Base-by-base conservation (phyloP, 1,140 invertebrate species). In the Brachionus sp. region DNA sequence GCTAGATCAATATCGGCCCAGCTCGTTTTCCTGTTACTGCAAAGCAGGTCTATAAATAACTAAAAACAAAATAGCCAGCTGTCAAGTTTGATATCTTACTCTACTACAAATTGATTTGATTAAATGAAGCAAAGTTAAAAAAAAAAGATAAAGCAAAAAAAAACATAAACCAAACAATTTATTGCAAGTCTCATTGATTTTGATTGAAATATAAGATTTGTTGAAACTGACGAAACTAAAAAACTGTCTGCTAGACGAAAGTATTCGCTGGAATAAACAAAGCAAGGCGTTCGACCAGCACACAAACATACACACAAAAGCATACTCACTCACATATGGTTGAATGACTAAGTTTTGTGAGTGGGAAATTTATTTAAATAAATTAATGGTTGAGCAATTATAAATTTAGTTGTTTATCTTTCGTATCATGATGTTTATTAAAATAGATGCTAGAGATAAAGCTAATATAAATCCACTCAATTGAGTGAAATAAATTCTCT, bases 141-240 rank as follows among this genome's bases (percentile, higher is more conserved):
- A 46, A 12, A 46, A 46, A 23, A 16, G 25, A 33, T 66, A 33
- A 37, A 66, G 64, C 13, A 66, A 66, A 66, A 57, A 57, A 66
- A 66, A 66, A 66, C 64, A 66, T 66, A 66, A 66, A 37, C 64
- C 29, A 66, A 33, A 66, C 33, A 33, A 66, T 66, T 66, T 66
- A 66, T 10, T 66, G 64, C 25, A 66, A 66, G 64, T 66, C 64
- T 66, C 64, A 66, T 66, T 66, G 64, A 66, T 33, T 66, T 37
- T 66, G 64, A 66, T 66, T 66, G 64, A 66, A 66, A 66, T 66
- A 29, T 33, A 66, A 66, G 64, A 66, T 66, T 66, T 66, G 33
- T n/a, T 33, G 64, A 33, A 37, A 33, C 33, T 66, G 50, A 57
- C 50, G n/a, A 57, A 57, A 57, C 19, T 57, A 19, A 57, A 57